phyloP scores from a whole-genome alignment of 2,797 vertebrate species.

The Eulemur albifrons region DNA sequence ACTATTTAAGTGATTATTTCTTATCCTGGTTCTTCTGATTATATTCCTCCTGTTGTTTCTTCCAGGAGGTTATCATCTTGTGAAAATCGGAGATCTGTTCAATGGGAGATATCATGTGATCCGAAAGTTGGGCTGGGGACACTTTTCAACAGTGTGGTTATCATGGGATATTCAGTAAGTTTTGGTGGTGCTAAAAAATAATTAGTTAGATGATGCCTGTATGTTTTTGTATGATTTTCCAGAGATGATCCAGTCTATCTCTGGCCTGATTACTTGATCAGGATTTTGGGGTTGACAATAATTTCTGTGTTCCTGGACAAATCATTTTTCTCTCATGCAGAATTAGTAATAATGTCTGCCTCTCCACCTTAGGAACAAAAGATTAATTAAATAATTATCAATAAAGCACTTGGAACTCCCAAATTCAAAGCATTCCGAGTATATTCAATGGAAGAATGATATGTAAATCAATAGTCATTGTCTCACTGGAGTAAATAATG shows the following conservation, averaged over 20 bases:
- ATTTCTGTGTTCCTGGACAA: slow-evolving; percentile 26
- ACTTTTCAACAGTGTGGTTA: slow-evolving; percentile 99
- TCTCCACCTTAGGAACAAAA: neutral
- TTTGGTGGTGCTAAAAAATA: slow-evolving; percentile 14
- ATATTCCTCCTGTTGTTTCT: neutral
- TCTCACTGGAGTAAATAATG: neutral
- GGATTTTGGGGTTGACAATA: neutral
- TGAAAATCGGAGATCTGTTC: slow-evolving; percentile 97
- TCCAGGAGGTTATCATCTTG: slow-evolving; percentile 96
- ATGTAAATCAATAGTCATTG: neutral
- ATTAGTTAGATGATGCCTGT: neutral
- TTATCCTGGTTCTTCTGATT: neutral
- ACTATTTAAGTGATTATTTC: neutral
- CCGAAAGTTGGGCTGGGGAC: slow-evolving; percentile 98
- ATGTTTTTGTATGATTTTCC: neutral
- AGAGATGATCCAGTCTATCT: neutral
- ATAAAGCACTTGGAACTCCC: neutral
- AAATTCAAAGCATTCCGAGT: neutral
- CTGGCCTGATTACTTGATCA: neutral
- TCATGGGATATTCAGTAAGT: slow-evolving; percentile 98
- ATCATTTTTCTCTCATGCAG: neutral
- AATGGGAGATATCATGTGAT: slow-evolving; percentile 96
- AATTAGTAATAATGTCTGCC: neutral
- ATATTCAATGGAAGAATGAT: neutral
- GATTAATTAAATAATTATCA: neutral